A percentile compares a stretch with the other conserved stretches of the same genome.
Evolutionary conservation across 2,888 invertebrate genomes (phyloP).

Genomic region (Ischnus inquisitorius): DNA sequence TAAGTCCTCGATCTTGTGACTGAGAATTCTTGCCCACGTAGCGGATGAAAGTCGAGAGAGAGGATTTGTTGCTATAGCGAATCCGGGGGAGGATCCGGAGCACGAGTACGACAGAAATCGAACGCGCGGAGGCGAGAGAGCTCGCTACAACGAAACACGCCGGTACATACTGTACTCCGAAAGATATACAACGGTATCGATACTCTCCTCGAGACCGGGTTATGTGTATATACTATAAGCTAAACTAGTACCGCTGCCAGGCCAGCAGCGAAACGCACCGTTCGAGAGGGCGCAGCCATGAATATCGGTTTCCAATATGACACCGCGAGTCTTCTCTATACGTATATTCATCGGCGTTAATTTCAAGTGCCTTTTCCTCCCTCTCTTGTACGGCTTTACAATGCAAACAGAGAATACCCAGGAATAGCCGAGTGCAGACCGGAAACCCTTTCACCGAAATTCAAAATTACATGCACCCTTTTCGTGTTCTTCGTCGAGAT

Average conservation of each 20-base stretch:
- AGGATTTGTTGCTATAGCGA: too few relatives aligned
- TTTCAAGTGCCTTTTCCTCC: background rate
- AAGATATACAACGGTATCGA: background rate
- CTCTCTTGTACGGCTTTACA: background rate
- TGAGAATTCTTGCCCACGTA: too few relatives aligned
- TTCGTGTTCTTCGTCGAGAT: too few relatives aligned
- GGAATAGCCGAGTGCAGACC: too few relatives aligned
- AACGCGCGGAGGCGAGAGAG: too few relatives aligned
- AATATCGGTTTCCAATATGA: constrained; percentile 20
- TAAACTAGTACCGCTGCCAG: background rate
- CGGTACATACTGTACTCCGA: background rate
- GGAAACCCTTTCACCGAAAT: too few relatives aligned
- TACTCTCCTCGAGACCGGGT: background rate
- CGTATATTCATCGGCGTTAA: constrained; percentile 12
- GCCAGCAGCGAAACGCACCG: background rate
- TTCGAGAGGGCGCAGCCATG: background rate
- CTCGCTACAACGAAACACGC: background rate
- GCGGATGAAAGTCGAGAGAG: too few relatives aligned
- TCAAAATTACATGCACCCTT: too few relatives aligned
- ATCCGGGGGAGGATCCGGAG: too few relatives aligned
- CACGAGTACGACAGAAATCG: too few relatives aligned
- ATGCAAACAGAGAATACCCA: too few relatives aligned
- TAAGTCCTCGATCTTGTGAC: too few relatives aligned
- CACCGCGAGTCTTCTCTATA: background rate
- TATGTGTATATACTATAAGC: background rate